Evolutionary conservation across 2,888 invertebrate species (phyloP).

Genomic region (Mechanitis mazaeus): DNA sequence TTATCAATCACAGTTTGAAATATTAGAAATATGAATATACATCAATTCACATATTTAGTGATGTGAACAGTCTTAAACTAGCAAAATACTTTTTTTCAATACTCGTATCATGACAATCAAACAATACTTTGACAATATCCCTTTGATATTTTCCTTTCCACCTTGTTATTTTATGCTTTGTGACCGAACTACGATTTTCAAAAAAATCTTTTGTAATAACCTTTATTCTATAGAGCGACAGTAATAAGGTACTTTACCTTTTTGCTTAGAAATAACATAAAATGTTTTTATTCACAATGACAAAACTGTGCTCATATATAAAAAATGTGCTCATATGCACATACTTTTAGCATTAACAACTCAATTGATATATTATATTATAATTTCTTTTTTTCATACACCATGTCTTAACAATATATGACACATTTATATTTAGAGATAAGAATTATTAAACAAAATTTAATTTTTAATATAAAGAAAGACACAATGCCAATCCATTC

Average conservation of each 20-base stretch:
- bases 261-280: slow-evolving; percentile 12
- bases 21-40: too few species aligned
- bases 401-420: background rate
- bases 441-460: too few species aligned
- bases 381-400: background rate
- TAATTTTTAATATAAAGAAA: too few species aligned
- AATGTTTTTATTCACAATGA: slow-evolving; percentile 1
- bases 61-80: background rate
- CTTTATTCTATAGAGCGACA: slow-evolving; percentile 19
- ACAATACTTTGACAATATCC: background rate
- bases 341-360: slow-evolving; percentile 1
- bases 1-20: too few species aligned
- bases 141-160: slow-evolving; percentile 8
- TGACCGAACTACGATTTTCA: slow-evolving; percentile 14
- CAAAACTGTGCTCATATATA: background rate
- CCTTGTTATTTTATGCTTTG: slow-evolving; percentile 25
- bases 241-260: slow-evolving; percentile 22
- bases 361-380: background rate
- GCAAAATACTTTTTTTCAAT: background rate
- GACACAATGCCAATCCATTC: too few species aligned
- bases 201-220: slow-evolving; percentile 13
- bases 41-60: background rate
- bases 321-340: too few species aligned
- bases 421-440: too few species aligned
- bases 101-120: background rate